Conservation (phyloP, 2,113 vertebrate genomes). For the Oncorhynchus keta region DNA sequence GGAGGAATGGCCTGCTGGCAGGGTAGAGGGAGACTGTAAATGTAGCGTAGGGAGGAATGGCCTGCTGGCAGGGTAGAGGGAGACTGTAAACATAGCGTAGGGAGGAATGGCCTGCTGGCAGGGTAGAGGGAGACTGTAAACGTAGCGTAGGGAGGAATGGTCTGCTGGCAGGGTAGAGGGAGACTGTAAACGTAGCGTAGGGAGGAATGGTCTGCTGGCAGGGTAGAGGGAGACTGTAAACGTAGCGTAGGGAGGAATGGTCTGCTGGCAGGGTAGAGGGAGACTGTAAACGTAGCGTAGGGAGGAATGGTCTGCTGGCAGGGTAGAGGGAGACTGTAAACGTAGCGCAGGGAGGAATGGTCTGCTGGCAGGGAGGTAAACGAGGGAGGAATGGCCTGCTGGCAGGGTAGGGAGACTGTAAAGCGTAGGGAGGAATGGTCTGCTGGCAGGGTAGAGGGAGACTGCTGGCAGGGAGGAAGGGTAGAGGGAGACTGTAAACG, state of each 20-base stretch:
- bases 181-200: background rate
- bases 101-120: constrained; percentile 4
- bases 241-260: too few relatives aligned
- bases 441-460: too few relatives aligned
- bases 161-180: background rate
- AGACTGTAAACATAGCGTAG: background rate
- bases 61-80: background rate
- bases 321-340: too few relatives aligned
- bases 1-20: constrained; percentile 6
- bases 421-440: too few relatives aligned
- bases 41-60: background rate
- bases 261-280: too few relatives aligned
- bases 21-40: background rate
- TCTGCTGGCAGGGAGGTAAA: too few relatives aligned
- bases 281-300: too few relatives aligned
- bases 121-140: background rate
- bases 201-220: background rate
- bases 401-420: too few relatives aligned
- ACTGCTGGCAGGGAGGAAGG: too few relatives aligned
- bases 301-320: too few relatives aligned
- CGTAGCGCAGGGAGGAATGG: too few relatives aligned
- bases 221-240: background rate
- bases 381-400: too few relatives aligned
- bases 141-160: background rate
- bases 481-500: background rate